Percentiles rank a stretch among this genome's conserved stretches.
Evolutionary conservation across 2,113 vertebrate species (phyloP).

Genomic region (Heterocephalus glaber): DNA sequence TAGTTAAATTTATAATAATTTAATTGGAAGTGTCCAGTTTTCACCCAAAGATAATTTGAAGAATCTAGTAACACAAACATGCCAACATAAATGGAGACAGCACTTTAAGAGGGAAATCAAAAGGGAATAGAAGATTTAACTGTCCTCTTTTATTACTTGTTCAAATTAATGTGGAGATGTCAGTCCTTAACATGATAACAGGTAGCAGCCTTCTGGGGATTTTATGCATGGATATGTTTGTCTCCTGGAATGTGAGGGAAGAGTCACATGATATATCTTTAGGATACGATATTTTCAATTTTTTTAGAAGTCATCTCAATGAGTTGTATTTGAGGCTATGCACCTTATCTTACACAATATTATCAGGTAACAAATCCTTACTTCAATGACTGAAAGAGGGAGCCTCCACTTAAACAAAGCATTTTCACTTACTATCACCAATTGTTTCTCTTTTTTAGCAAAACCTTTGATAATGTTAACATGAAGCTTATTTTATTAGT

Average conservation of each 20-base stretch:
- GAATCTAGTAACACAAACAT: neutral
- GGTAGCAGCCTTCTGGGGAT: neutral
- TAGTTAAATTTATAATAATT: neutral
- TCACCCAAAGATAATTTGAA: neutral
- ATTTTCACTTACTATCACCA: neutral
- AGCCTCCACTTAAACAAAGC: neutral
- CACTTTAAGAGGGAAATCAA: neutral
- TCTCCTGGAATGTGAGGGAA: neutral
- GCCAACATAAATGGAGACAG: neutral
- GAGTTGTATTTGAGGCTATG: neutral
- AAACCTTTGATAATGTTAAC: neutral
- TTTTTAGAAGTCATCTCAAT: neutral
- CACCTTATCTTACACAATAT: neutral
- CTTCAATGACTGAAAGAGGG: fast-evolving
- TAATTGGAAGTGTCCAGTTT: neutral
- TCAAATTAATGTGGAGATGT: neutral
- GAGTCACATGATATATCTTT: neutral
- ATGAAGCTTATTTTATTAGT: neutral
- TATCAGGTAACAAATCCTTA: neutral
- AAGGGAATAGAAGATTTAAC: neutral
- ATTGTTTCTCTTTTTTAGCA: neutral
- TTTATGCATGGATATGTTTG: neutral
- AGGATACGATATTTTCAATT: neutral
- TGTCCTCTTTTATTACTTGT: neutral
- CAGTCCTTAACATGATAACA: neutral